phyloP scores from a whole-genome alignment of 2,797 vertebrate genomes.

The Spondyliosoma cantharus region DNA sequence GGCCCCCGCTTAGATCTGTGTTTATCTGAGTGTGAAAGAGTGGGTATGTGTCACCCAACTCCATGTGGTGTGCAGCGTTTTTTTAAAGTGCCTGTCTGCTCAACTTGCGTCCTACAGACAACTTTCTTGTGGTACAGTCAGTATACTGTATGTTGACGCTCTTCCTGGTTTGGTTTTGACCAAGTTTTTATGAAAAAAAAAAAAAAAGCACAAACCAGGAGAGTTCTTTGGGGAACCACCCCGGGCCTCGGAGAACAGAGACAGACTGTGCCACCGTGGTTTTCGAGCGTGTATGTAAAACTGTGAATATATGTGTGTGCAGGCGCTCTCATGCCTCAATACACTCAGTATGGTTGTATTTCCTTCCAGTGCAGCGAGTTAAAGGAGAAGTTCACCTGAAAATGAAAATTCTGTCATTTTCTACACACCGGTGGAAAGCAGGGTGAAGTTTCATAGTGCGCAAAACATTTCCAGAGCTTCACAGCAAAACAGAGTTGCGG shows the following conservation, averaged over 20 bases:
- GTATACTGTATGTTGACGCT: slow-evolving; percentile 40
- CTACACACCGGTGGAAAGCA: no score
- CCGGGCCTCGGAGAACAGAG: slow-evolving; percentile 70
- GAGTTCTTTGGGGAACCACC: slow-evolving; percentile 52
- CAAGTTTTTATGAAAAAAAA: slow-evolving; percentile 51
- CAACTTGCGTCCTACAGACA: slow-evolving; percentile 33
- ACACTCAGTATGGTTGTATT: slow-evolving; percentile 35
- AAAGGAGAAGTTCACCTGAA: neutral
- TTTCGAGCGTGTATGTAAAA: slow-evolving; percentile 38
- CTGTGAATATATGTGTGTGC: slow-evolving; percentile 25
- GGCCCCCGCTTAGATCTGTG: slow-evolving; percentile 63
- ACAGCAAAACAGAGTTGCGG: no score
- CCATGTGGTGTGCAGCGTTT: slow-evolving; percentile 40
- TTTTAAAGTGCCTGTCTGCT: slow-evolving; percentile 32
- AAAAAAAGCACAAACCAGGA: slow-evolving; percentile 50
- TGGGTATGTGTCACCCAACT: slow-evolving; percentile 48
- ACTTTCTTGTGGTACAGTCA: slow-evolving; percentile 60
- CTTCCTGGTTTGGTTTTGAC: slow-evolving; percentile 35
- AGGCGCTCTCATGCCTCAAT: slow-evolving; percentile 16
- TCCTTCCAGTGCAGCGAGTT: neutral
- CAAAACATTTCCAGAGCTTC: no score
- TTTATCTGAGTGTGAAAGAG: slow-evolving; percentile 61
- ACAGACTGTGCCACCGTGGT: slow-evolving; percentile 67
- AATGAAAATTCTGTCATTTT: no score
- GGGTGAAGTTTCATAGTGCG: no score